These are phyloP conservation scores for Xestia rhomboidea DNA, from an alignment of 2,888 invertebrate genomes.

Conservation along the genomic window DNA sequence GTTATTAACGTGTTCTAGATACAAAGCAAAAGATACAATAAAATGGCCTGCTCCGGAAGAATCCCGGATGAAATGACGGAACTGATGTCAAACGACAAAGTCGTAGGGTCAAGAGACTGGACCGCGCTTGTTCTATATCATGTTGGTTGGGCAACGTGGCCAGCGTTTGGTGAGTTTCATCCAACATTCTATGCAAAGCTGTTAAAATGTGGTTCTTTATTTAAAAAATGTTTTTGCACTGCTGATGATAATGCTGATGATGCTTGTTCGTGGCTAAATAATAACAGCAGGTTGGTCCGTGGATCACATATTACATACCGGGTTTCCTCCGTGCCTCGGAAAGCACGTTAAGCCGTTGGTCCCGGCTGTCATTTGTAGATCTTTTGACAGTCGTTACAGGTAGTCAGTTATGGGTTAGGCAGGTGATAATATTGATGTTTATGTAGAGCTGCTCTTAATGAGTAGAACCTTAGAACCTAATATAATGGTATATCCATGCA, in stretches of 20 bases:
- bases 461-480: neutral
- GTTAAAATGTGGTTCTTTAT: neutral
- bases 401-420: no score
- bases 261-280: neutral
- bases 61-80: slow-evolving; percentile 28
- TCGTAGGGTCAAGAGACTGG: slow-evolving; percentile 11
- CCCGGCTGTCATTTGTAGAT: no score
- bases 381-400: no score
- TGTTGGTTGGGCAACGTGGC: neutral
- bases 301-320: no score
- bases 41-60: slow-evolving; percentile 9
- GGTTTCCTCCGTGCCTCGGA: no score
- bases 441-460: neutral
- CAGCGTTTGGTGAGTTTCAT: neutral
- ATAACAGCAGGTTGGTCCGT: no score
- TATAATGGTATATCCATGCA: neutral
- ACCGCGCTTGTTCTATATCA: neutral
- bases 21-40: slow-evolving; percentile 3
- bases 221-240: neutral
- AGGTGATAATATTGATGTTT: no score
- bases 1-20: neutral
- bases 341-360: no score
- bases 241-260: no score
- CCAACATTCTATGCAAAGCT: neutral
- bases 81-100: slow-evolving; percentile 27